These are phyloP conservation scores for Lethrus apterus DNA, from an alignment of 1,140 invertebrate genomes.

Conservation along the genomic window DNA sequence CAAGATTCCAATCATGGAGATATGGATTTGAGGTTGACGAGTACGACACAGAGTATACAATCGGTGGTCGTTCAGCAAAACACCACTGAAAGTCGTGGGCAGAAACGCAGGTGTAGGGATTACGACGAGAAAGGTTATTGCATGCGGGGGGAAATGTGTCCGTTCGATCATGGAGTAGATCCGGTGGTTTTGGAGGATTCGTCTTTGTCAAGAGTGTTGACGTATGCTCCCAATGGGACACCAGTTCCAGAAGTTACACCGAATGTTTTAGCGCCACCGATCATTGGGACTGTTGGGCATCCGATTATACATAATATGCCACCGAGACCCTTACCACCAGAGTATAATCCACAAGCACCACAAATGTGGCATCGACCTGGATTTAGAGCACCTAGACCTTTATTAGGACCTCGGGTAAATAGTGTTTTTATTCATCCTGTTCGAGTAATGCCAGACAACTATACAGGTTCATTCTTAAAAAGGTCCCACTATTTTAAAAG, in stretches of 20 bases:
- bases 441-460: no score
- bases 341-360: slow-evolving; percentile 79
- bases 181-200: slow-evolving; percentile 89
- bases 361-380: slow-evolving; percentile 55
- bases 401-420: slow-evolving; percentile 27
- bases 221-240: slow-evolving; percentile 47
- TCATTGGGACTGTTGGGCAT: slow-evolving; percentile 34
- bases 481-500: no score
- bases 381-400: slow-evolving; percentile 36
- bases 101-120: slow-evolving; percentile 60
- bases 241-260: slow-evolving; percentile 38
- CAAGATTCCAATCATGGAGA: slow-evolving; percentile 56
- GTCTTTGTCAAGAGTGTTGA: slow-evolving; percentile 49
- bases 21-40: slow-evolving; percentile 49
- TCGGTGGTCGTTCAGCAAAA: slow-evolving; percentile 42
- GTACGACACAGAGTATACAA: slow-evolving; percentile 49
- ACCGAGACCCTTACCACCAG: slow-evolving; percentile 33
- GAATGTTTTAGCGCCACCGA: slow-evolving; percentile 31
- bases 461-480: no score
- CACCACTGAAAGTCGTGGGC: slow-evolving; percentile 13
- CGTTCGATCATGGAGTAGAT: slow-evolving; percentile 90
- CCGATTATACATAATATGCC: slow-evolving; percentile 20
- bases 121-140: slow-evolving; percentile 79
- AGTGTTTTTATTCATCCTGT: no score
- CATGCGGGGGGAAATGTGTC: slow-evolving; percentile 90